Conservation (phyloP, 2,113 vertebrate genomes). For the Spheniscus mendiculus region DNA sequence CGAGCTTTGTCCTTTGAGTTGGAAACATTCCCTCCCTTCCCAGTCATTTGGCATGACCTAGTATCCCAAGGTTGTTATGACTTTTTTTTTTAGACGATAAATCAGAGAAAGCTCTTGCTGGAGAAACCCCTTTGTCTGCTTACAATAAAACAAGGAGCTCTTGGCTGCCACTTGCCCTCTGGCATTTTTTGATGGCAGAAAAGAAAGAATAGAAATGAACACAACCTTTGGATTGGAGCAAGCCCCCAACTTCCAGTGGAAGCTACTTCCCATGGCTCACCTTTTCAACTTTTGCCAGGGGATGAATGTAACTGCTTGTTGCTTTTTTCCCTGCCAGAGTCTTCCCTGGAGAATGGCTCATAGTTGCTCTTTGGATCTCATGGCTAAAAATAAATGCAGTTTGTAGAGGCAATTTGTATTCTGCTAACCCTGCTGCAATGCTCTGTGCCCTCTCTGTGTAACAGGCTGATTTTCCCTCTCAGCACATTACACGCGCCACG, state of each 20-base stretch:
- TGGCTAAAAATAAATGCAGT: slow-evolving; percentile 13
- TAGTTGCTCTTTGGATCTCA: neutral
- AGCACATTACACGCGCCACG: neutral
- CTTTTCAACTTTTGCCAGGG: neutral
- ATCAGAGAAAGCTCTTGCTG: neutral
- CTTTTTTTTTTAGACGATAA: neutral
- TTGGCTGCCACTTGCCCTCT: neutral
- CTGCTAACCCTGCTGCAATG: neutral
- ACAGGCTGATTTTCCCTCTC: neutral
- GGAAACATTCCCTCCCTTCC: neutral
- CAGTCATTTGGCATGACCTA: neutral
- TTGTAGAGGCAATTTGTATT: slow-evolving; percentile 1
- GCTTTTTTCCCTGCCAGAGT: neutral
- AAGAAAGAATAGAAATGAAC: neutral
- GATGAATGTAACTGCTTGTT: neutral
- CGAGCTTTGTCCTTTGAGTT: neutral
- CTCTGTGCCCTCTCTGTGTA: neutral
- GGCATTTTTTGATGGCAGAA: neutral
- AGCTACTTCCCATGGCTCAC: neutral
- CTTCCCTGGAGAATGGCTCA: neutral
- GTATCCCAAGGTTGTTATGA: neutral
- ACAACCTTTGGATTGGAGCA: neutral
- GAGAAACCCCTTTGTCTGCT: neutral
- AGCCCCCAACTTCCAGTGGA: neutral
- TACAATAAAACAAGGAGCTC: neutral